Conservation (phyloP, 2,113 vertebrate species). For the Forbesichthys papilliferus region DNA sequence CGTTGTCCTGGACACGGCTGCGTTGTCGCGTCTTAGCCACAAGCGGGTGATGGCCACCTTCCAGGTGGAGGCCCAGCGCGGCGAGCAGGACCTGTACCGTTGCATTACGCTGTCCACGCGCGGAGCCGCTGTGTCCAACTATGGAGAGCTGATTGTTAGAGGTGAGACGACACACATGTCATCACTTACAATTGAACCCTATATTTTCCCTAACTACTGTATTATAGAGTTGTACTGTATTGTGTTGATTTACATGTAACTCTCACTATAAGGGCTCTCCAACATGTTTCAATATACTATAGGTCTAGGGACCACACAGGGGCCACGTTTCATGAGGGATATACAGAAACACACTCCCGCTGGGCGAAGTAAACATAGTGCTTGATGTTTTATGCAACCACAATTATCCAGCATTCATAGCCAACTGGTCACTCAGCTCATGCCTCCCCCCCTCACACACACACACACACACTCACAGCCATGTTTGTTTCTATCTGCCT, state of each 20-base stretch:
- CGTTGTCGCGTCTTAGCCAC: conserved; percentile 85
- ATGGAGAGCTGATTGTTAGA: conserved; percentile 93
- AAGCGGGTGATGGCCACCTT: conserved; percentile 89
- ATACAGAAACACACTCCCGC: conserved; percentile 1
- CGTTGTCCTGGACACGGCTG: conserved; percentile 68
- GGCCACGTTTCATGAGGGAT: too few species aligned
- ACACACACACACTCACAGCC: neutral
- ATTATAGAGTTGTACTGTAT: too few species aligned
- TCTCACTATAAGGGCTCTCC: neutral
- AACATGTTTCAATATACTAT: neutral
- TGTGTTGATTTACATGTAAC: neutral
- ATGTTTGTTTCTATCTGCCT: neutral
- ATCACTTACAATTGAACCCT: neutral
- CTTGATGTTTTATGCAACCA: too few species aligned
- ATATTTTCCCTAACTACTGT: neutral
- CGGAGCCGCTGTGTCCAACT: conserved; percentile 91
- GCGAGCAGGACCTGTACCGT: conserved; percentile 90
- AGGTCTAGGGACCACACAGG: neutral
- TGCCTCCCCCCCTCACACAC: too few species aligned
- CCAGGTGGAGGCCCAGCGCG: conserved; percentile 79
- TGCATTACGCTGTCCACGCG: conserved; percentile 86
- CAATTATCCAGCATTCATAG: too few species aligned
- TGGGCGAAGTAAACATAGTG: too few species aligned
- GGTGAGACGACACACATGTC: conserved; percentile 67
- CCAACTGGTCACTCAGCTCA: too few species aligned